Conservation (phyloP, 1,140 invertebrate species). For the Drosophila pruinosa region DNA sequence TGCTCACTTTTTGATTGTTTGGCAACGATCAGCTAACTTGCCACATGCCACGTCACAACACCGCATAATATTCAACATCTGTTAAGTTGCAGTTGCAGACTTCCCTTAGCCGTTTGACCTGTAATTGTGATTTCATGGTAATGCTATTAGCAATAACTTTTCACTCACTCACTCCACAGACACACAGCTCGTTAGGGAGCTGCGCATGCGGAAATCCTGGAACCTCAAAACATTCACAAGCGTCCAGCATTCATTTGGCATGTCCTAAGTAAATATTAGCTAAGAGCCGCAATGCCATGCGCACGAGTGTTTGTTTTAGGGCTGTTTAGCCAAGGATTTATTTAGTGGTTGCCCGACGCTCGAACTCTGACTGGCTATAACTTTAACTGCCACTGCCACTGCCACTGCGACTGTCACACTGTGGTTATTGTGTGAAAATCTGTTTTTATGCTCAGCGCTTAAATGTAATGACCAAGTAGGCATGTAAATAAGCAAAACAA, state of each 20-base stretch:
- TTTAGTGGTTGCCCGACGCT: conserved; percentile 6
- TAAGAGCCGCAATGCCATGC: conserved; percentile 22
- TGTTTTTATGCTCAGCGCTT: conserved; percentile 57
- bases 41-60: not conserved
- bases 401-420: conserved; percentile 13
- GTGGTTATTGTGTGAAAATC: conserved; percentile 74
- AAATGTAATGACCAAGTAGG: conserved; percentile 63
- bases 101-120: conserved; percentile 2
- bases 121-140: conserved; percentile 28
- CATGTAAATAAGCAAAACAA: conserved; percentile 60
- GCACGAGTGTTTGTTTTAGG: conserved; percentile 52
- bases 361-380: no score
- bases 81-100: not conserved
- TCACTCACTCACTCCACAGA: no score
- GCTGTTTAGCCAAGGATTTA: conserved; percentile 59
- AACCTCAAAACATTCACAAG: not conserved
- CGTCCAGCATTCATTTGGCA: not conserved
- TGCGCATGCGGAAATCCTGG: conserved; percentile 65
- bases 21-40: conserved; percentile 4
- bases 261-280: conserved; percentile 71
- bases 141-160: conserved; percentile 62
- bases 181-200: conserved; percentile 35
- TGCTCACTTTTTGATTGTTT: not conserved
- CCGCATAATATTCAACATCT: conserved; percentile 4
- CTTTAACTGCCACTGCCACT: not conserved